A percentile compares a stretch with the other conserved stretches of the same genome.
Conservation (phyloP, 2,888 invertebrate genomes). For the Malachius bipustulatus region DNA sequence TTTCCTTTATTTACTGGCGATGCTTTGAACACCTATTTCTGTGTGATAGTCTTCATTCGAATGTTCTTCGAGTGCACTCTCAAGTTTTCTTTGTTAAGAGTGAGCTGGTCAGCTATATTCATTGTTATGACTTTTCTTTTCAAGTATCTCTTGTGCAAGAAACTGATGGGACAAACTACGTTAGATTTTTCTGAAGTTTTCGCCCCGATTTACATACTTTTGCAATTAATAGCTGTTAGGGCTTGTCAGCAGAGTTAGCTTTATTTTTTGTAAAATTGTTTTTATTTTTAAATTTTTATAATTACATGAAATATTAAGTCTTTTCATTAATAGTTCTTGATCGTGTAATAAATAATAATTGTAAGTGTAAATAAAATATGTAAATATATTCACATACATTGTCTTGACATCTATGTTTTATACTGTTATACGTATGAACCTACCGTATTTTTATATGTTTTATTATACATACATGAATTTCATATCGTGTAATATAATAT, state of each 20-base stretch:
- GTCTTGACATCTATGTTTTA: too few relatives aligned
- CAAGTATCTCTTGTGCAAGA: constrained; percentile 82
- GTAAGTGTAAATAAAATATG: too few relatives aligned
- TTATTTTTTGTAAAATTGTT: too few relatives aligned
- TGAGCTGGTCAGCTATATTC: constrained; percentile 74
- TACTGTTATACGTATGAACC: too few relatives aligned
- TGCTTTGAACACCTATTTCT: constrained; percentile 88
- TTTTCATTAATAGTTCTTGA: too few relatives aligned
- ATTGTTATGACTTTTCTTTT: constrained; percentile 78
- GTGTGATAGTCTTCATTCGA: constrained; percentile 87
- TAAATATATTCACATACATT: too few relatives aligned
- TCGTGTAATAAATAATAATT: too few relatives aligned
- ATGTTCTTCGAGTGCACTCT: constrained; percentile 66
- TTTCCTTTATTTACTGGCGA: constrained; percentile 86
- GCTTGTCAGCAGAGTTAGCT: constrained; percentile 67
- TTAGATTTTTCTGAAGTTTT: constrained; percentile 87
- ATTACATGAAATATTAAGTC: too few relatives aligned
- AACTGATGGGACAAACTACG: constrained; percentile 66
- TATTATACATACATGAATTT: too few relatives aligned
- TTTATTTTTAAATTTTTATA: too few relatives aligned
- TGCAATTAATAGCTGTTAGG: constrained; percentile 81
- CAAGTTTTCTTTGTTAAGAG: constrained; percentile 65
- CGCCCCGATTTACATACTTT: constrained; percentile 79
- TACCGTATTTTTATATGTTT: too few relatives aligned
- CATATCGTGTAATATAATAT: too few relatives aligned